Conservation (phyloP, 2,113 vertebrate species). For the Melanocharis versteri region DNA sequence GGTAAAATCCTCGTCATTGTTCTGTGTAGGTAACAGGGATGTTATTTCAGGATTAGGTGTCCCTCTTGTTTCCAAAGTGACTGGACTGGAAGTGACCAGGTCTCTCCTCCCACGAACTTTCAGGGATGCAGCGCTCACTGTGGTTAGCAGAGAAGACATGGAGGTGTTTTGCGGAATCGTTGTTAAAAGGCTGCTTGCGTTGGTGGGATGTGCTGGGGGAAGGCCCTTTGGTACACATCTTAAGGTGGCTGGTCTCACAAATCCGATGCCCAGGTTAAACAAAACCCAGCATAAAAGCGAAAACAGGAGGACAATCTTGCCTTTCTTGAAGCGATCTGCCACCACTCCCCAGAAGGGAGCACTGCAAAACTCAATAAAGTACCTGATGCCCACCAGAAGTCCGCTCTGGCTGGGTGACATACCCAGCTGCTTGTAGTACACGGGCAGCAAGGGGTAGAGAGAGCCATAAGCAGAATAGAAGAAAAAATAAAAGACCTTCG, state of each 20-base stretch:
- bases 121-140: background rate
- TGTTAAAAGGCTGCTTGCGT: conserved; percentile 62
- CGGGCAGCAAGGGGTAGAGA: conserved; percentile 88
- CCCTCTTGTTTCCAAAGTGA: background rate
- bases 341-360: conserved; percentile 97
- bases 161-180: conserved; percentile 8
- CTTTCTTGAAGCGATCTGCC: conserved; percentile 92
- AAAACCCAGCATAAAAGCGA: conserved; percentile 94
- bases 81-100: background rate
- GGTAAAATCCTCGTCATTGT: background rate
- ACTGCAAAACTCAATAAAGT: conserved; percentile 99
- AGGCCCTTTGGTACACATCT: conserved; percentile 76
- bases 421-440: conserved; percentile 96
- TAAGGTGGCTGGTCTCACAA: conserved; percentile 89
- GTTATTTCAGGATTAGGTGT: background rate
- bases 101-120: conserved; percentile 55
- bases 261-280: conserved; percentile 93
- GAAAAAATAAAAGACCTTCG: conserved; percentile 98
- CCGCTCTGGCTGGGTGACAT: conserved; percentile 92
- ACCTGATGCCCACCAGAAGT: conserved; percentile 91
- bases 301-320: conserved; percentile 90
- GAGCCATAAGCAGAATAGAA: conserved; percentile 97
- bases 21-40: background rate
- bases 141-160: background rate
- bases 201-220: conserved; percentile 66